A percentile compares a stretch with the other conserved stretches of the same genome.
These are phyloP conservation scores for Sebastes baramenuke DNA, from an alignment of 2,797 vertebrate genomes.

Conservation along the genomic window DNA sequence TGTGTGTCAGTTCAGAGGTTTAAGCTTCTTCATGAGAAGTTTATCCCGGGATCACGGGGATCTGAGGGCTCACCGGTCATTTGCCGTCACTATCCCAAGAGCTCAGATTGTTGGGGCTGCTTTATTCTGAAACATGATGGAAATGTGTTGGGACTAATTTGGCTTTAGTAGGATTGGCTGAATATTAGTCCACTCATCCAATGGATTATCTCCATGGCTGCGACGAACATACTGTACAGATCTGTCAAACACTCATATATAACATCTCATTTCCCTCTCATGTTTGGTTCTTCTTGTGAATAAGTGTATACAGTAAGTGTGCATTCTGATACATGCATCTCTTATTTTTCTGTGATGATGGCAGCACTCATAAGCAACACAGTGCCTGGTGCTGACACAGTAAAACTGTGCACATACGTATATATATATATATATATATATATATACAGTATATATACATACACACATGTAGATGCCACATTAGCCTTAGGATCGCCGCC, in stretches of 20 bases:
- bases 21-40: constrained; percentile 71
- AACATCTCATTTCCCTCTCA: constrained; percentile 14
- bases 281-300: constrained; percentile 15
- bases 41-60: constrained; percentile 79
- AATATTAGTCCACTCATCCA: constrained; percentile 80
- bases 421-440: too few species aligned
- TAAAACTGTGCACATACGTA: constrained; percentile 22
- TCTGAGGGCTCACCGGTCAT: constrained; percentile 74
- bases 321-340: constrained; percentile 5
- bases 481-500: too few species aligned
- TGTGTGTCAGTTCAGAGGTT: constrained; percentile 71
- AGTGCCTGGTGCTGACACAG: constrained; percentile 34
- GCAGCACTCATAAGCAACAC: constrained; percentile 21
- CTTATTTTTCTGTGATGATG: constrained; percentile 6
- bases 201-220: constrained; percentile 66
- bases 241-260: constrained; percentile 42
- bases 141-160: constrained; percentile 82
- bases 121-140: constrained; percentile 75
- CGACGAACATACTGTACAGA: constrained; percentile 56
- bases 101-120: constrained; percentile 67
- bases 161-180: constrained; percentile 79
- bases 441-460: too few species aligned
- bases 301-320: background rate
- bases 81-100: constrained; percentile 62
- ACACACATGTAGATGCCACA: too few species aligned